Percentiles rank a stretch among this genome's conserved stretches.
Conservation (phyloP, 2,113 vertebrate genomes). For the Coryphaenoides rupestris region DNA sequence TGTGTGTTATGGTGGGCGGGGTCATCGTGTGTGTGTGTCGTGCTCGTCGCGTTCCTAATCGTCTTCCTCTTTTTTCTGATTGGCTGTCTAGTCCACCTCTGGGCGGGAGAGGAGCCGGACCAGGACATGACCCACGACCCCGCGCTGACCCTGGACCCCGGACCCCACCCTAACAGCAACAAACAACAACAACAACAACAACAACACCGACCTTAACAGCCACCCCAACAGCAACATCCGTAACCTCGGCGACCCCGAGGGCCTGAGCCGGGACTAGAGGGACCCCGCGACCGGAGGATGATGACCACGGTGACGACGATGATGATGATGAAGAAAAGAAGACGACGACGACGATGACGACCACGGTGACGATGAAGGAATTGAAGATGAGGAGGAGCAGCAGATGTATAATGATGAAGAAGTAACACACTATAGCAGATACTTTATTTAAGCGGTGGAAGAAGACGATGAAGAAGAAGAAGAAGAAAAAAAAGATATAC, state of each 20-base stretch:
- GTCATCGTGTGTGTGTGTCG: conserved; percentile 16
- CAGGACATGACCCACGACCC: conserved; percentile 68
- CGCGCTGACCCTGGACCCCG: conserved; percentile 67
- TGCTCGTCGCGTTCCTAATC: conserved; percentile 66
- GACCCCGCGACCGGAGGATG: conserved; percentile 44
- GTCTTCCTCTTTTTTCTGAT: conserved; percentile 74
- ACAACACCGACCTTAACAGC: conserved; percentile 62
- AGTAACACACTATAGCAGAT: conserved; percentile 69
- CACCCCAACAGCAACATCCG: conserved; percentile 71
- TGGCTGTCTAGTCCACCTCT: conserved; percentile 74
- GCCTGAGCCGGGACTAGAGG: conserved; percentile 73
- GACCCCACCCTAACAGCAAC: conserved; percentile 73
- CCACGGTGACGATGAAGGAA: conserved; percentile 45
- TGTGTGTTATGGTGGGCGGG: conserved; percentile 17
- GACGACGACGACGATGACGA: conserved; percentile 25
- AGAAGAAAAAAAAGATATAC: conserved; percentile 43
- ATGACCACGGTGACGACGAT: conserved; percentile 26
- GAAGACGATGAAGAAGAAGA: no score
- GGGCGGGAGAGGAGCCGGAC: conserved; percentile 76
- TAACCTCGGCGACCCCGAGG: conserved; percentile 71
- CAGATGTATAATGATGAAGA: conserved; percentile 48
- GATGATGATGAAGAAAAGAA: conserved; percentile 18
- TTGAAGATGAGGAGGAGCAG: conserved; percentile 18
- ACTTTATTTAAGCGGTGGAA: conserved; percentile 68
- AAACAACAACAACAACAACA: no score